Conservation (phyloP, 2,888 invertebrate species). For the Aleiodes leptofemur region DNA sequence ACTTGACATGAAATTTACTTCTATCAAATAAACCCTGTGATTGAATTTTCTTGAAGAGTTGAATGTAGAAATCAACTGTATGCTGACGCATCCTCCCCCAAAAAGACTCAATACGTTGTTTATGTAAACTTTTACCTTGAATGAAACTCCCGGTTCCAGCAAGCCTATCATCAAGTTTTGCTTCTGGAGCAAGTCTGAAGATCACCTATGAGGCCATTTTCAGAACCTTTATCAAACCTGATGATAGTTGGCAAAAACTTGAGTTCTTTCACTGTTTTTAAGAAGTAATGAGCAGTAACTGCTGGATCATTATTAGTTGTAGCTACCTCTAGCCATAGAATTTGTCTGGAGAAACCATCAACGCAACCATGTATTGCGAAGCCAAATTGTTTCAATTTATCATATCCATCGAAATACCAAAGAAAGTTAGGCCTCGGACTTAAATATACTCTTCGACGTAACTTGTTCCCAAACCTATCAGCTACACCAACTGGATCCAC, state of each 20-base stretch:
- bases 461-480: conserved; percentile 7
- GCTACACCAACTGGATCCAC: conserved; percentile 14
- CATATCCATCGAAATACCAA: conserved; percentile 50
- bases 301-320: no score
- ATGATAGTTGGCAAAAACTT: conserved; percentile 38
- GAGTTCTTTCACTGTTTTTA: conserved; percentile 48
- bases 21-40: conserved; percentile 28
- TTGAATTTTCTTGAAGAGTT: conserved; percentile 48
- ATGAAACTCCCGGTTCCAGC: conserved; percentile 44
- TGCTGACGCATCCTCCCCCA: conserved; percentile 45
- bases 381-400: conserved; percentile 49
- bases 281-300: conserved; percentile 27
- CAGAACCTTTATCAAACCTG: conserved; percentile 41
- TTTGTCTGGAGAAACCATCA: conserved; percentile 45
- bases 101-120: conserved; percentile 47
- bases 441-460: conserved; percentile 16
- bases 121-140: conserved; percentile 44
- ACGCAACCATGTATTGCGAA: conserved; percentile 49
- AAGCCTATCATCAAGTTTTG: conserved; percentile 37
- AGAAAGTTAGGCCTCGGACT: conserved; percentile 44
- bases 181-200: conserved; percentile 32
- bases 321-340: conserved; percentile 44
- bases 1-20: conserved; percentile 36
- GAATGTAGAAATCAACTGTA: conserved; percentile 45
- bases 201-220: conserved; percentile 34